These are phyloP conservation scores for Trialeurodes vaporariorum DNA, from an alignment of 1,140 invertebrate species.

Conservation along the genomic window DNA sequence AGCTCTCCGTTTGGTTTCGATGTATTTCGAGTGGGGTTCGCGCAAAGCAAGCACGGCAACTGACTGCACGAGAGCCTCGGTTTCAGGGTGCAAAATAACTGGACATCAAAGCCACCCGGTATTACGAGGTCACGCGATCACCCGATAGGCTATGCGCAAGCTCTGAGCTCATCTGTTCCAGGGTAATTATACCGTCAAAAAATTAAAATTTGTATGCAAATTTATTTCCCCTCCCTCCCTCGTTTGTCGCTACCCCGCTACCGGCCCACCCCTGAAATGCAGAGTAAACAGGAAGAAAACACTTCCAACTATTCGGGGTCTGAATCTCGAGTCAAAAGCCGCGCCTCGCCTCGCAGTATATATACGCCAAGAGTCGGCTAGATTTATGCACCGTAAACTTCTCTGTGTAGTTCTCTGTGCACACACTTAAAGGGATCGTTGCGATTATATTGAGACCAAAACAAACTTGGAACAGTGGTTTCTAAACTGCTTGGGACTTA, in stretches of 20 bases:
- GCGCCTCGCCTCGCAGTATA: too few species aligned
- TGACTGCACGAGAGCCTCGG: background rate
- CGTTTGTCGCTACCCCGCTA: background rate
- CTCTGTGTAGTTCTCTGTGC: too few species aligned
- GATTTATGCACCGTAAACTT: too few species aligned
- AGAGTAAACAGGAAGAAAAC: background rate
- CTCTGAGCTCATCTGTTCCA: background rate
- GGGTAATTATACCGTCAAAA: background rate
- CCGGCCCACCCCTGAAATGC: too few species aligned
- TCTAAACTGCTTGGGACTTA: too few species aligned
- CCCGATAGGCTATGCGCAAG: background rate
- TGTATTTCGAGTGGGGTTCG: background rate
- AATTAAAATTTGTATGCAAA: conserved; percentile 1
- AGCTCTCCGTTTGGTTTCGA: too few species aligned
- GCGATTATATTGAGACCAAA: too few species aligned
- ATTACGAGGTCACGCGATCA: background rate
- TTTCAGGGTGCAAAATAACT: background rate
- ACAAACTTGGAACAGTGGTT: too few species aligned
- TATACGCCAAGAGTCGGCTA: too few species aligned
- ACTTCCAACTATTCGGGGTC: background rate
- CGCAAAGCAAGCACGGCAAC: background rate
- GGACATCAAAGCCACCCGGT: background rate
- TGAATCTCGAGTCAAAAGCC: too few species aligned
- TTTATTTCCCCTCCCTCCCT: background rate
- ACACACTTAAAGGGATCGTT: too few species aligned